A percentile compares a stretch with the other conserved stretches of the same genome.
Evolutionary conservation across 2,797 vertebrate species (phyloP).

Genomic region (Crenichthys baileyi): DNA sequence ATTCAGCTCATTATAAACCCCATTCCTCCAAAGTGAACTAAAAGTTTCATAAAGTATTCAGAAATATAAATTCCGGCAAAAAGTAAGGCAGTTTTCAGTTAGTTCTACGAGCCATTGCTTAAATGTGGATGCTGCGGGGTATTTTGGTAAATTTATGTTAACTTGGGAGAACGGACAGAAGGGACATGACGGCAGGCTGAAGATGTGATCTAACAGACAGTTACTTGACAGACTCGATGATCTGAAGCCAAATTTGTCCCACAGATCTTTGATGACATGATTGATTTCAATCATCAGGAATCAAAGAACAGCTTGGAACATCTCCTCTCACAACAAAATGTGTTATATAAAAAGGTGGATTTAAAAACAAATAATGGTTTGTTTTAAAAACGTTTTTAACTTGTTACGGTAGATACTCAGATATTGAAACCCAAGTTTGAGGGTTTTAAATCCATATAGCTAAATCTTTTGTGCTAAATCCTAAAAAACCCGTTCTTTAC

Average conservation of each 20-base stretch:
- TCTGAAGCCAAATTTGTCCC: background rate
- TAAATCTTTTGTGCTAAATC: no score
- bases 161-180: background rate
- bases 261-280: background rate
- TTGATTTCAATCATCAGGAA: background rate
- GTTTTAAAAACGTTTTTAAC: no score
- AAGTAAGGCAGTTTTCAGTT: background rate
- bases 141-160: no score
- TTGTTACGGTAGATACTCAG: no score
- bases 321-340: background rate
- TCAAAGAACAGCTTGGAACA: background rate
- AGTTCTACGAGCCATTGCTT: no score
- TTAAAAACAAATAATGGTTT: background rate
- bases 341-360: background rate
- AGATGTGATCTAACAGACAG: background rate
- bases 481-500: no score
- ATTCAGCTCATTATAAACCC: background rate
- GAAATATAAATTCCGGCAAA: background rate
- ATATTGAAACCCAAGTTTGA: background rate
- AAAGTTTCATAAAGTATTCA: background rate
- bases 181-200: background rate
- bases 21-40: background rate
- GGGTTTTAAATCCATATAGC: no score
- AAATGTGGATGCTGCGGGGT: background rate
- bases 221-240: background rate